Conservation (phyloP, 2,888 invertebrate genomes). For the Abrostola triplasia region DNA sequence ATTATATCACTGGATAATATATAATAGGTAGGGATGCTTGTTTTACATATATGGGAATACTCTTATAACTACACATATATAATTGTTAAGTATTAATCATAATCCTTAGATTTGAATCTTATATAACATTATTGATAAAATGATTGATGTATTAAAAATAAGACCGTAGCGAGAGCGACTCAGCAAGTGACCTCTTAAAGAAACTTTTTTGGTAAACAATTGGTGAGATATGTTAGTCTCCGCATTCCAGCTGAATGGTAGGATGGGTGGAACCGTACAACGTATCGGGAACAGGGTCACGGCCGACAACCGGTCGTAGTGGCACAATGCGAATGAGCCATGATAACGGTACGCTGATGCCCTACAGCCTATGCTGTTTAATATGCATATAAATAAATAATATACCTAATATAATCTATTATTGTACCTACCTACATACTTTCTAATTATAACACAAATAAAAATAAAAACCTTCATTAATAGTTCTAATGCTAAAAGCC, state of each 20-base stretch:
- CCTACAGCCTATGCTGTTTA: constrained; percentile 57
- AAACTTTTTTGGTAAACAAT: constrained; percentile 38
- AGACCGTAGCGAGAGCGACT: constrained; percentile 27
- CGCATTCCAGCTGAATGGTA: constrained; percentile 77
- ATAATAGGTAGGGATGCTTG: no score
- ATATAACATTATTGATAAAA: no score
- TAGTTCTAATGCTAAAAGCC: no score
- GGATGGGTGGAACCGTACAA: constrained; percentile 72
- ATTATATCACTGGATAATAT: constrained; percentile 26
- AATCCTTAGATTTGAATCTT: no score
- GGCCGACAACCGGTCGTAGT: constrained; percentile 79
- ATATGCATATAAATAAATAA: constrained; percentile 18
- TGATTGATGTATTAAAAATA: no score
- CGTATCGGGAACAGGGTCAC: constrained; percentile 84
- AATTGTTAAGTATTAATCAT: no score
- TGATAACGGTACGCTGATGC: constrained; percentile 69
- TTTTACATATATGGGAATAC: no score
- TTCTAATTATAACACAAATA: no score
- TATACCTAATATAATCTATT: not conserved
- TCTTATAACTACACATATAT: no score
- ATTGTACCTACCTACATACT: not conserved
- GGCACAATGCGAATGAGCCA: constrained; percentile 73
- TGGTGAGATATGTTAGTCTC: constrained; percentile 72
- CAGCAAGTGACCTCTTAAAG: constrained; percentile 29
- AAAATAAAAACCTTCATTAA: no score